A percentile compares a stretch with the other conserved stretches of the same genome.
Conservation (phyloP, 2,797 vertebrate species). For the Scolopax bukidnonensis region DNA sequence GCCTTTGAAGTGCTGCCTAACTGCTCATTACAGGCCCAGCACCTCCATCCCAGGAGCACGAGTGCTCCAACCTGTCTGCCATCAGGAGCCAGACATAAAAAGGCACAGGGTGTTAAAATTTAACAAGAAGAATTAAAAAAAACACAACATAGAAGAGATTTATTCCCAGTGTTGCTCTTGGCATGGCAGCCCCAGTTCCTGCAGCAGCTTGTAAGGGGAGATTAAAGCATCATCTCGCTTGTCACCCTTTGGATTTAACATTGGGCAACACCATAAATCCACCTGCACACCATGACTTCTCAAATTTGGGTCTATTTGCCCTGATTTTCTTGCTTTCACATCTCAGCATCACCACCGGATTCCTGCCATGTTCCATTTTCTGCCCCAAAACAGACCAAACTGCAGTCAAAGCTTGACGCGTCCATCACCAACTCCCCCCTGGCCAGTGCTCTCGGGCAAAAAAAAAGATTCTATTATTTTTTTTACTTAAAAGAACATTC, state of each 20-base stretch:
- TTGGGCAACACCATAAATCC: rapidly evolving
- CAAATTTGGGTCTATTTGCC: background rate
- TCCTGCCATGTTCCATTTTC: rapidly evolving
- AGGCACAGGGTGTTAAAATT: background rate
- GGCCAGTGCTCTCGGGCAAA: rapidly evolving
- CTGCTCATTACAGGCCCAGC: constrained; percentile 23
- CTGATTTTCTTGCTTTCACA: background rate
- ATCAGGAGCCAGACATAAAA: background rate
- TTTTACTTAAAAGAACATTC: background rate
- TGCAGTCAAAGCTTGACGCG: rapidly evolving
- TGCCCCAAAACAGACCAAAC: background rate
- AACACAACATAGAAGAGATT: background rate
- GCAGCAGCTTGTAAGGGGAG: background rate
- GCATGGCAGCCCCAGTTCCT: background rate
- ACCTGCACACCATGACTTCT: rapidly evolving
- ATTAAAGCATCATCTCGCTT: background rate
- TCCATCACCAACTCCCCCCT: background rate
- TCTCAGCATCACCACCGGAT: rapidly evolving
- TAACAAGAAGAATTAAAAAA: background rate
- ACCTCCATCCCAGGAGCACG: background rate
- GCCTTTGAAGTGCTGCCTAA: constrained; percentile 39
- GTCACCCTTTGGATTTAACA: background rate
- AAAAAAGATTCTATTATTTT: rapidly evolving
- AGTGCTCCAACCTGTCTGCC: constrained; percentile 30
- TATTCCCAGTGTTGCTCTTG: background rate